Base-by-base conservation (phyloP, 30 jellyfish, hydroid and myxozoan species). In the Aurelia aurita region DNA sequence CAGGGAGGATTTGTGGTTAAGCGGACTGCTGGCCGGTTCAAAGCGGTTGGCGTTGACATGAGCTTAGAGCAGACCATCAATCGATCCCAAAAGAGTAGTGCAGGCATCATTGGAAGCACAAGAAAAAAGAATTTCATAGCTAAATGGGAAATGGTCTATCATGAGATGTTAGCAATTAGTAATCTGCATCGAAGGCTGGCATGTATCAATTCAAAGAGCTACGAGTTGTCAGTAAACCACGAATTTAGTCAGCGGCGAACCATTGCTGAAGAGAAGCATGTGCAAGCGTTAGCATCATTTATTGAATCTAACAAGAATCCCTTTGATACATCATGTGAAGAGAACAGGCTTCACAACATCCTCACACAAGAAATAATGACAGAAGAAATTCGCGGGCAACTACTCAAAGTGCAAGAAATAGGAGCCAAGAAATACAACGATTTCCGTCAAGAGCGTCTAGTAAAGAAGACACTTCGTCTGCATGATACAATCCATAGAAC, bases 41-140 rank as follows among this genome's bases (percentile, higher is more conserved):
- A 71, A 71, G 84, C 68, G 21, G 84, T 71, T 71, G 84, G 84
- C 27, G 84, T 71, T 71, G 76, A 71, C 27, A 44, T 39, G 44
- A 44, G 68, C 84, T 28, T 71, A 74, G 84, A n/a, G 75, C 84
- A 34, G 70, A 71, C 84, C 70, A 71, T 71, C 15, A 44, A 49
- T 49, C 84, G 84, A 14, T 71, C 84, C 15, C 84, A 71, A 74
- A 71, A 71, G 84, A 71, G 27, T 44, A 44, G 34, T 71, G 68
- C 84, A 29, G 84, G 84, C 32, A 71, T 71, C 19, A 71, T 71
- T 71, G 84, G 76, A 10, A 71, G 84, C 23, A 44, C 84, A 39
- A 44, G 25, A 32, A 44, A 71, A 71, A 71, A 71, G 84, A 49
- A 44, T 39, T 34, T 71, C 23, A 74, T 71, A 14, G 84, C 84